Conservation (phyloP, 2,113 vertebrate genomes). For the Origma solitaria region DNA sequence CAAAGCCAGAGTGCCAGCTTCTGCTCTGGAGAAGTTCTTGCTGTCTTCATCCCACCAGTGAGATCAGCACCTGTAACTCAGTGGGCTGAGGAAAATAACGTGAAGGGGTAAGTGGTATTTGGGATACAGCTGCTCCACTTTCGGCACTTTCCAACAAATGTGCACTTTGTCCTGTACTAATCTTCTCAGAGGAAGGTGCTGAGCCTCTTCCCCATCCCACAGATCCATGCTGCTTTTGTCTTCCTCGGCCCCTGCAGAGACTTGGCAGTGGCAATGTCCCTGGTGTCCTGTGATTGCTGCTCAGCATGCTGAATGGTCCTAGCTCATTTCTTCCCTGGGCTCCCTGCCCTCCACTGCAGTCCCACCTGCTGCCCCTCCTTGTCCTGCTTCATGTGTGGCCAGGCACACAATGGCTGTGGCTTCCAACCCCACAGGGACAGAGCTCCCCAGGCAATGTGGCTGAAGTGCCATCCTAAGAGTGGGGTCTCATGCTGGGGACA, state of each 20-base stretch:
- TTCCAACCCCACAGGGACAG: neutral
- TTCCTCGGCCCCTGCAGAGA: neutral
- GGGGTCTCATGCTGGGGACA: neutral
- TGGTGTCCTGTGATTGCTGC: neutral
- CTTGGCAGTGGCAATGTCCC: neutral
- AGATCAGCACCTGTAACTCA: neutral
- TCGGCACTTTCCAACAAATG: neutral
- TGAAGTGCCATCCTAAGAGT: neutral
- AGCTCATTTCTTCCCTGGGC: constrained; percentile 15
- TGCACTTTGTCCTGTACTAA: neutral
- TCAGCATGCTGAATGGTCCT: neutral
- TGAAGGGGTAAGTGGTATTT: neutral
- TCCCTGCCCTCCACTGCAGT: neutral
- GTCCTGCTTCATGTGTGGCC: neutral
- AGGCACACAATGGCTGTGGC: neutral
- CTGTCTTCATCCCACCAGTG: neutral
- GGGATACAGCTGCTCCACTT: neutral
- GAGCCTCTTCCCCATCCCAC: neutral
- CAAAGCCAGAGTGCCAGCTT: neutral
- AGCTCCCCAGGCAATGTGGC: neutral
- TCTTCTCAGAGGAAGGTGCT: neutral
- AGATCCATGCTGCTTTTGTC: neutral
- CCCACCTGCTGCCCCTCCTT: constrained; percentile 42
- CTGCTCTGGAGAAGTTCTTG: neutral
- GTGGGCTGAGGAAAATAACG: neutral